Evolutionary conservation across 2,797 vertebrate genomes (phyloP).

Genomic region (Tenualosa ilisha): DNA sequence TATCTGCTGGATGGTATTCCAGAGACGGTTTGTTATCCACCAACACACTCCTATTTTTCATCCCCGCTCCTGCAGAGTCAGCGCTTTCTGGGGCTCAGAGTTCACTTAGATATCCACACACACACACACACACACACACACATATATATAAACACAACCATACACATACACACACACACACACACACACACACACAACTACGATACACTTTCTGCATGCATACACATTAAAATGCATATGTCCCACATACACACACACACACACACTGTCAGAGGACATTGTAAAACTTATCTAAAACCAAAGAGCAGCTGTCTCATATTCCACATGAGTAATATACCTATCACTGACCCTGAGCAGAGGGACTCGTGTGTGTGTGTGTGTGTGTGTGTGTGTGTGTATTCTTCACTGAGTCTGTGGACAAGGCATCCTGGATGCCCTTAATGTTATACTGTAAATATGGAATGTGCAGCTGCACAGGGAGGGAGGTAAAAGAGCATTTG

Average conservation of each 20-base stretch:
- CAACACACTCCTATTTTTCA: slow-evolving; percentile 31
- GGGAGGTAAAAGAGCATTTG: too few relatives aligned
- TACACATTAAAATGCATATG: not conserved
- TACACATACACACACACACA: not conserved
- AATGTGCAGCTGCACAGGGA: too few relatives aligned
- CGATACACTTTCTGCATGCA: not conserved
- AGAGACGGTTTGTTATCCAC: not conserved
- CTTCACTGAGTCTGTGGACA: too few relatives aligned
- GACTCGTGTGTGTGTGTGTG: not conserved
- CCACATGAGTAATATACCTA: slow-evolving; percentile 8
- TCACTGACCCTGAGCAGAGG: not conserved
- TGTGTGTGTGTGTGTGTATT: not conserved
- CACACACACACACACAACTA: not conserved
- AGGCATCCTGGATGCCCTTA: too few relatives aligned
- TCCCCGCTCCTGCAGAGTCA: slow-evolving; percentile 13
- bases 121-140: not conserved
- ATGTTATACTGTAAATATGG: too few relatives aligned
- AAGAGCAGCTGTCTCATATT: slow-evolving; percentile 5
- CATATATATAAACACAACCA: not conserved
- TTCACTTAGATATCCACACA: slow-evolving; percentile 27
- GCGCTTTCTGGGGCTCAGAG: slow-evolving; percentile 22
- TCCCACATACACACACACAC: not conserved
- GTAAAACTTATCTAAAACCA: slow-evolving; percentile 10
- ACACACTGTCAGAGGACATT: slow-evolving; percentile 6
- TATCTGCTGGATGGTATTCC: not conserved